These are phyloP conservation scores for Trogon surrucura DNA, from an alignment of 2,113 vertebrate genomes.

Conservation along the genomic window DNA sequence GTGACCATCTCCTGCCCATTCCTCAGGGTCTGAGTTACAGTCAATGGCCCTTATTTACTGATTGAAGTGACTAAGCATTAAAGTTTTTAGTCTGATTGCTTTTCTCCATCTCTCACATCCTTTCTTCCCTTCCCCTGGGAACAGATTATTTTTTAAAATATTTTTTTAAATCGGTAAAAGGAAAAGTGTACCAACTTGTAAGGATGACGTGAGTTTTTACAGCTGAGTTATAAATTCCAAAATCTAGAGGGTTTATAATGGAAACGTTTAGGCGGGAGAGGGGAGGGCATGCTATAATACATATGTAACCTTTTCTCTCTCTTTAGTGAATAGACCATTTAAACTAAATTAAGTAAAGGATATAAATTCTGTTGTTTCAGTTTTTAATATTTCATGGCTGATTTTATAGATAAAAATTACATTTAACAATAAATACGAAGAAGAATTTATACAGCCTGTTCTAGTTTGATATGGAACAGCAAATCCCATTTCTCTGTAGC, in stretches of 20 bases:
- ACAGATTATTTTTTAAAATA: not conserved
- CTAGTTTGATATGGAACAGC: constrained; percentile 81
- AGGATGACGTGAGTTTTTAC: constrained; percentile 70
- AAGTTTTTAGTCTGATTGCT: not conserved
- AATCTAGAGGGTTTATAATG: constrained; percentile 71
- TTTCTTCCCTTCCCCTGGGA: constrained; percentile 8
- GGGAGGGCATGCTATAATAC: constrained; percentile 36
- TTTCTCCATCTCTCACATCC: not conserved
- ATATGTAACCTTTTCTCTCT: constrained; percentile 47
- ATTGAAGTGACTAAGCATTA: not conserved
- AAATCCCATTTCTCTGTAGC: constrained; percentile 82
- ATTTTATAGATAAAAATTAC: constrained; percentile 85
- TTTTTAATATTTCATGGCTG: constrained; percentile 83
- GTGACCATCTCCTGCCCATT: not conserved
- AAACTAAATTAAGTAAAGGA: constrained; percentile 81
- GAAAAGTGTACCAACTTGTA: constrained; percentile 63
- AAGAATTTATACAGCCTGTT: constrained; percentile 81
- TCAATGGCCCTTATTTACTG: not conserved
- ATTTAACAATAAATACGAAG: constrained; percentile 83
- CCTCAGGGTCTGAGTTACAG: not conserved
- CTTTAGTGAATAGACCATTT: constrained; percentile 78
- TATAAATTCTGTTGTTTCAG: constrained; percentile 82
- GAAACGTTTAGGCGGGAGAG: constrained; percentile 51
- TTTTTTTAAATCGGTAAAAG: constrained; percentile 9
- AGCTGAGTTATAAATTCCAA: constrained; percentile 72